A percentile compares a stretch with the other conserved stretches of the same genome.
phyloP scores from a whole-genome alignment of 2,888 invertebrate genomes.

The Cerastis leucographa region DNA sequence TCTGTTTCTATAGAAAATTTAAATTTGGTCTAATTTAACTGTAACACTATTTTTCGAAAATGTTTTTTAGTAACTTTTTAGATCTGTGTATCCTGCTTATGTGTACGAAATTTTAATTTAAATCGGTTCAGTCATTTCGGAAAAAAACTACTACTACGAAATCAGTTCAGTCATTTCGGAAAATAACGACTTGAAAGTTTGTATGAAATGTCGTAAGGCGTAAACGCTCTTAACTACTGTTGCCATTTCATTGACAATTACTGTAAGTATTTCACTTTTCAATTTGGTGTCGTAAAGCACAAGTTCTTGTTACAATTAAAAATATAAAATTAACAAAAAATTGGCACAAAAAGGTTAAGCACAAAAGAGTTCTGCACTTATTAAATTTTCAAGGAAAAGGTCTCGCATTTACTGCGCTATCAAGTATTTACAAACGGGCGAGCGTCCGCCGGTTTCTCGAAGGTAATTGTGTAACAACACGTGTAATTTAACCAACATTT shows the following conservation, averaged over 20 bases:
- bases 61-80: too few species aligned
- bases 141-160: too few species aligned
- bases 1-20: too few species aligned
- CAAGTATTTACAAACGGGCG: slow-evolving; percentile 20
- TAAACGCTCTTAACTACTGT: too few species aligned
- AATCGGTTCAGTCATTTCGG: too few species aligned
- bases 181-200: too few species aligned
- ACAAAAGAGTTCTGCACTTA: slow-evolving; percentile 11
- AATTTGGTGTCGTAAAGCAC: not conserved
- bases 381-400: slow-evolving; percentile 14
- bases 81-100: too few species aligned
- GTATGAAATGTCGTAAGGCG: too few species aligned
- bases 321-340: slow-evolving; percentile 1
- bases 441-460: not conserved
- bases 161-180: too few species aligned
- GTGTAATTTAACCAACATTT: slow-evolving; percentile 10
- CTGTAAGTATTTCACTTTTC: not conserved
- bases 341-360: not conserved
- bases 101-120: too few species aligned
- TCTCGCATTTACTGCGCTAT: slow-evolving; percentile 13
- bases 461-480: slow-evolving; percentile 33
- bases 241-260: not conserved
- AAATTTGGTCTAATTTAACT: too few species aligned
- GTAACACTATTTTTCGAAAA: too few species aligned
- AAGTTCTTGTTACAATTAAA: not conserved